phyloP scores from a whole-genome alignment of 2,113 vertebrate species.

The Zapus hudsonius region DNA sequence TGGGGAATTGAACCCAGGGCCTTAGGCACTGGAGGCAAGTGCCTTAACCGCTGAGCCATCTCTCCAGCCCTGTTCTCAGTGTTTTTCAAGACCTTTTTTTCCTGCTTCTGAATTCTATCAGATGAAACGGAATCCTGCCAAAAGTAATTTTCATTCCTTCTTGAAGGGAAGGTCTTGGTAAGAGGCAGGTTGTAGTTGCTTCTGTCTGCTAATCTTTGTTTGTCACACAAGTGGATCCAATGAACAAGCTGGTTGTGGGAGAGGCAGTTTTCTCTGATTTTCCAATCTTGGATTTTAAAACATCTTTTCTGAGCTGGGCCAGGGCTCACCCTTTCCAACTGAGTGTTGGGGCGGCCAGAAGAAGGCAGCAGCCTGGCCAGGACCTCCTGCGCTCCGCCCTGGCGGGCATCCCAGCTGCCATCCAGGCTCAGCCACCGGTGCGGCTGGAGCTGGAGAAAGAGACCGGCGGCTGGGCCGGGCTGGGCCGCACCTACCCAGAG shows the following conservation, averaged over 20 bases:
- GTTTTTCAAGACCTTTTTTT: constrained; percentile 88
- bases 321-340: constrained; percentile 48
- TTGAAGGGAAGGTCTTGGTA: constrained; percentile 80
- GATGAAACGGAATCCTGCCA: constrained; percentile 83
- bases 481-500: constrained; percentile 81
- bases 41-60: too few species aligned
- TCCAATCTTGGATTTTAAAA: constrained; percentile 91
- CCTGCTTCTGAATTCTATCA: constrained; percentile 82
- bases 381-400: constrained; percentile 12
- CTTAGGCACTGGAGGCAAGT: too few species aligned
- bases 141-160: constrained; percentile 86
- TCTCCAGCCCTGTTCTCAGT: too few species aligned
- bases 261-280: constrained; percentile 87
- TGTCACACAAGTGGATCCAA: constrained; percentile 86
- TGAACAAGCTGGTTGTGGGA: constrained; percentile 84
- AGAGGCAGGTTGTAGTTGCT: constrained; percentile 84
- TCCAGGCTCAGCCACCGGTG: constrained; percentile 83
- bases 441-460: constrained; percentile 86
- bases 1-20: too few species aligned
- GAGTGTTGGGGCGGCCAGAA: not conserved
- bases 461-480: constrained; percentile 83
- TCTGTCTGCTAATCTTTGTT: constrained; percentile 84
- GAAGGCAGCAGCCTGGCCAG: not conserved
- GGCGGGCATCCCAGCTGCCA: constrained; percentile 49
- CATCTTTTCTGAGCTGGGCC: constrained; percentile 84